phyloP scores from a whole-genome alignment of 2,797 vertebrate species.

The Sternotherus odoratus region DNA sequence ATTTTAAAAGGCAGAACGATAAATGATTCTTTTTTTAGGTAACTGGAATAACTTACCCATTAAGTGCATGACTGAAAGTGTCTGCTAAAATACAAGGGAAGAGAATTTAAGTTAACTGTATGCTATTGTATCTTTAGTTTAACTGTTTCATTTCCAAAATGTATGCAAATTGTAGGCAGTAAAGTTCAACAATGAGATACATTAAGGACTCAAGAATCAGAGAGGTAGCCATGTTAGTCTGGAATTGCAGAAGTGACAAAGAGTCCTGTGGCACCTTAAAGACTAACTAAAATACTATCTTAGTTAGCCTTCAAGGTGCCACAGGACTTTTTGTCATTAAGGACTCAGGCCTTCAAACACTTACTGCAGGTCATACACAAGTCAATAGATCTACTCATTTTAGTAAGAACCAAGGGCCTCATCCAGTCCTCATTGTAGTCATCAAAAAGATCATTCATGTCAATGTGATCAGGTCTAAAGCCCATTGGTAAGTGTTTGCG shows the following conservation, averaged over 20 bases:
- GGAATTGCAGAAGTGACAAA: too few relatives aligned
- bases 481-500: background rate
- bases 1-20: constrained; percentile 31
- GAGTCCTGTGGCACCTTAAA: too few relatives aligned
- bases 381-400: background rate
- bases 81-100: constrained; percentile 13
- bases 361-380: background rate
- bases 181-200: background rate
- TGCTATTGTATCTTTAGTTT: background rate
- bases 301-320: too few relatives aligned
- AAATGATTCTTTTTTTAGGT: background rate
- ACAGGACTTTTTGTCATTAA: too few relatives aligned
- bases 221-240: too few relatives aligned
- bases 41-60: constrained; percentile 23
- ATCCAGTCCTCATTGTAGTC: background rate
- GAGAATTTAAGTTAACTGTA: background rate
- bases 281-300: too few relatives aligned
- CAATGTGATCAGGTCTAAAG: background rate
- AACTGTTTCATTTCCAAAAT: constrained; percentile 21
- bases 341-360: background rate
- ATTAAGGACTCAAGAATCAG: background rate
- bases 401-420: background rate
- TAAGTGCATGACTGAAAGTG: background rate
- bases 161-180: background rate
- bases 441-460: background rate